Conservation (phyloP, 2,797 vertebrate genomes). For the Thaleichthys pacificus region DNA sequence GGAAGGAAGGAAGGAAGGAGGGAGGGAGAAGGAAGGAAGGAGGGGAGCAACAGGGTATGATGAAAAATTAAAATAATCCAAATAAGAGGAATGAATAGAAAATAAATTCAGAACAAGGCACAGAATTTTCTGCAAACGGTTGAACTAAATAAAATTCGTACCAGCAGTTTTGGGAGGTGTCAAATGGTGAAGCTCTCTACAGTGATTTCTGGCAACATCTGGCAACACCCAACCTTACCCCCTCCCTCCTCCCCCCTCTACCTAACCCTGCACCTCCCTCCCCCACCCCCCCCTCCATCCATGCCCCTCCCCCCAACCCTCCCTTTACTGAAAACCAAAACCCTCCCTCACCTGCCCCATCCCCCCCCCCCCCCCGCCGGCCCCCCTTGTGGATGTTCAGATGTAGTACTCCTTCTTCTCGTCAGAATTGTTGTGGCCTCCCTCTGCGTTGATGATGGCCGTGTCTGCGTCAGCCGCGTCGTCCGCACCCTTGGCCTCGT, state of each 20-base stretch:
- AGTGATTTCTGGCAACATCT: conserved; percentile 86
- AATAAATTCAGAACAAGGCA: conserved; percentile 93
- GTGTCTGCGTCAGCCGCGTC: conserved; percentile 97
- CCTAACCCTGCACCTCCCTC: conserved; percentile 29
- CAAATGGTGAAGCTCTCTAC: conserved; percentile 92
- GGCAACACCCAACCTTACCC: conserved; percentile 70
- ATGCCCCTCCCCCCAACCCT: conserved; percentile 11
- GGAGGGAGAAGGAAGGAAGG: no score
- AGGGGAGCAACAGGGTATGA: conserved; percentile 40
- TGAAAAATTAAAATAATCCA: conserved; percentile 26
- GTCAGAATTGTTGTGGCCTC: conserved; percentile 97
- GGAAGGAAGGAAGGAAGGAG: no score
- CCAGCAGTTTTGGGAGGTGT: conserved; percentile 86
- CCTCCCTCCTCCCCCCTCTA: conserved; percentile 45
- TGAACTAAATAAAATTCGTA: conserved; percentile 85
- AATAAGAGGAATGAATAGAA: conserved; percentile 66
- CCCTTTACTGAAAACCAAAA: conserved; percentile 26
- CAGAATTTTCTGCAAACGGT: conserved; percentile 99
- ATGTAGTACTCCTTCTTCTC: conserved; percentile 99
- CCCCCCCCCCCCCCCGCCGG: conserved; percentile 64
- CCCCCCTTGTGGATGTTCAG: conserved; percentile 74
- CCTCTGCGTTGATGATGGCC: conserved; percentile 98
- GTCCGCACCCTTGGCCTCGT: conserved; percentile 98
- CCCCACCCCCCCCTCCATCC: conserved; percentile 34
- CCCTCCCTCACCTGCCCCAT: conserved; percentile 20